Conservation (phyloP, 2,888 invertebrate genomes). For the Blastobasis lacticolella region DNA sequence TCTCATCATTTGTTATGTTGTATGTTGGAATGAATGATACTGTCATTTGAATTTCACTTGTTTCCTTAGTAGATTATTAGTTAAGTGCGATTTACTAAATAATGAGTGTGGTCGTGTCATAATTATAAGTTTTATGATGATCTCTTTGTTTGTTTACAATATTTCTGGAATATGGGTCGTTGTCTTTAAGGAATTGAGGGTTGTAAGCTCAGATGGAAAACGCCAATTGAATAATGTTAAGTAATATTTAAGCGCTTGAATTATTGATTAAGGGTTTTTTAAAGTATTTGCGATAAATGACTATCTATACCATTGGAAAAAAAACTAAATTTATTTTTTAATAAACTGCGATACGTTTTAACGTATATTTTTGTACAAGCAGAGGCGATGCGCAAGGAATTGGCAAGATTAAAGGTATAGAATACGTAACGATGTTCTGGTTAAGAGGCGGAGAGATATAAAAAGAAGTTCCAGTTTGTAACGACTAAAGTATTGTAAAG, state of each 20-base stretch:
- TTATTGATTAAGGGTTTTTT: conserved; percentile 48
- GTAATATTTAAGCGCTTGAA: conserved; percentile 59
- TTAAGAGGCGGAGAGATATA: conserved; percentile 26
- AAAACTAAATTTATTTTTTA: conserved; percentile 52
- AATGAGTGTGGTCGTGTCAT: conserved; percentile 58
- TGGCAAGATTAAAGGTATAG: conserved; percentile 50
- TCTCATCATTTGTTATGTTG: conserved; percentile 33
- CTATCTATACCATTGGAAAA: conserved; percentile 55
- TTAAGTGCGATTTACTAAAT: conserved; percentile 37
- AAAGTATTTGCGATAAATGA: conserved; percentile 43
- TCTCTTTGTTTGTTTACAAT: conserved; percentile 69
- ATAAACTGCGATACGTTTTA: conserved; percentile 48
- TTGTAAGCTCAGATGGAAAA: conserved; percentile 59
- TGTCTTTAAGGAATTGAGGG: conserved; percentile 24
- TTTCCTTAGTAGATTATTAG: conserved; percentile 40
- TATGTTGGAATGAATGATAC: conserved; percentile 53
- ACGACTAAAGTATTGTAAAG: conserved; percentile 49
- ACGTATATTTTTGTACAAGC: conserved; percentile 69
- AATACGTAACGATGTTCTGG: conserved; percentile 43
- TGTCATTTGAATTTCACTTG: conserved; percentile 33
- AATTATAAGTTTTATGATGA: conserved; percentile 49
- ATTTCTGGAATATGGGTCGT: conserved; percentile 54
- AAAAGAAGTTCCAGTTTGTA: conserved; percentile 59
- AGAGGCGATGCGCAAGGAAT: conserved; percentile 65
- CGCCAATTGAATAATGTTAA: conserved; percentile 61